phyloP scores from a whole-genome alignment of 2,888 invertebrate species.

The Dugesia japonica region DNA sequence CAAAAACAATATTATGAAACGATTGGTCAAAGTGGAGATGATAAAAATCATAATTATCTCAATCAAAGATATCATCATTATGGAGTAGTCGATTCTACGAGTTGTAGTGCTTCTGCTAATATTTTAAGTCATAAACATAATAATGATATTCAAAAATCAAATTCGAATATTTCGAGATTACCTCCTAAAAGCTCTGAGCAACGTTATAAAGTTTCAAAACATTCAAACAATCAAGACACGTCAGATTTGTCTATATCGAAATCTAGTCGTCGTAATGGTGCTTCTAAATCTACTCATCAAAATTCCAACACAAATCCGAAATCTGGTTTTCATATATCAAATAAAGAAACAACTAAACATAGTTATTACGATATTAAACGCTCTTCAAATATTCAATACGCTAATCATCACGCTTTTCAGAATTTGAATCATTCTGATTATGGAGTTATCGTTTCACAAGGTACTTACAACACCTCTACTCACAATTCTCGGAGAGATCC shows the following conservation, averaged over 20 bases:
- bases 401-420: neutral
- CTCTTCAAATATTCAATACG: neutral
- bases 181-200: constrained; percentile 2
- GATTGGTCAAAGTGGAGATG: neutral
- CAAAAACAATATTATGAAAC: neutral
- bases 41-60: constrained; percentile 15
- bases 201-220: neutral
- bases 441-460: neutral
- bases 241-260: constrained; percentile 3
- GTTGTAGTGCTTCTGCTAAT: constrained; percentile 4
- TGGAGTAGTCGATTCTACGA: neutral
- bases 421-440: neutral
- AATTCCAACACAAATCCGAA: neutral
- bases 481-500: neutral
- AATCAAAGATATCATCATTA: neutral
- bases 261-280: constrained; percentile 12
- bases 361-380: neutral
- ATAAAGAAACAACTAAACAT: neutral
- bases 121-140: constrained; percentile 2
- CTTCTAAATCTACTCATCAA: neutral
- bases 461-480: neutral
- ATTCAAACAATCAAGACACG: neutral
- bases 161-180: neutral
- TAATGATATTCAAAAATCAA: neutral
- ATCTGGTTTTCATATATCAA: neutral